A percentile compares a stretch with the other conserved stretches of the same genome.
Evolutionary conservation across 2,113 vertebrate species (phyloP).

Genomic region (Scophthalmus maximus): DNA sequence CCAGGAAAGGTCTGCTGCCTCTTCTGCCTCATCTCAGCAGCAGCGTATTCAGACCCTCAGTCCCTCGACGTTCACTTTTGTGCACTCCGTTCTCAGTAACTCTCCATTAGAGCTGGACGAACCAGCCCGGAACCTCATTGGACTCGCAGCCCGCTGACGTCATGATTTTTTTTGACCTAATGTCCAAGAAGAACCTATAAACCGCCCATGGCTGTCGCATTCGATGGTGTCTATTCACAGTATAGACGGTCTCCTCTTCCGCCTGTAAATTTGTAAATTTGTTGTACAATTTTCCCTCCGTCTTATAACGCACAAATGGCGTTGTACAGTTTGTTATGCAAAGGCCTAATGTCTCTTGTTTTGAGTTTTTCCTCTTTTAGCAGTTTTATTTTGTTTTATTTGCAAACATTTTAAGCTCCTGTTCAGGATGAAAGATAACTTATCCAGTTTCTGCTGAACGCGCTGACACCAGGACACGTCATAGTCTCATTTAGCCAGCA

Average conservation of each 20-base stretch:
- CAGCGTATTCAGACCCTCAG: background rate
- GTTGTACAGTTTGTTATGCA: conserved; percentile 70
- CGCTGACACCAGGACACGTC: too few relatives aligned
- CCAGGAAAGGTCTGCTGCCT: background rate
- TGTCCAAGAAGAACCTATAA: conserved; percentile 1
- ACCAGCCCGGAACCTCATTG: background rate
- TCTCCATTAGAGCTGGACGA: background rate
- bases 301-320: conserved; percentile 57
- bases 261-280: conserved; percentile 85
- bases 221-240: conserved; percentile 15
- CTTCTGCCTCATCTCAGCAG: background rate
- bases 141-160: background rate
- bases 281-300: conserved; percentile 70
- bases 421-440: conserved; percentile 9
- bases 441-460: conserved; percentile 7
- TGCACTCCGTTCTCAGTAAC: conserved; percentile 24
- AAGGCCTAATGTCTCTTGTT: conserved; percentile 36
- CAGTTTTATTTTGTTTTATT: conserved; percentile 54
- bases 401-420: conserved; percentile 4
- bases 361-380: conserved; percentile 17
- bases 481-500: background rate
- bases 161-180: conserved; percentile 16
- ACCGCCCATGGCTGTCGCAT: background rate
- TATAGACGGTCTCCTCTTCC: conserved; percentile 16
- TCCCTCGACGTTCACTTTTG: background rate